Evolutionary conservation across 1,140 invertebrate genomes (phyloP), one percentile per base, ranked within the genome.

Genomic region (Cyphomyrmex costatus): DNA sequence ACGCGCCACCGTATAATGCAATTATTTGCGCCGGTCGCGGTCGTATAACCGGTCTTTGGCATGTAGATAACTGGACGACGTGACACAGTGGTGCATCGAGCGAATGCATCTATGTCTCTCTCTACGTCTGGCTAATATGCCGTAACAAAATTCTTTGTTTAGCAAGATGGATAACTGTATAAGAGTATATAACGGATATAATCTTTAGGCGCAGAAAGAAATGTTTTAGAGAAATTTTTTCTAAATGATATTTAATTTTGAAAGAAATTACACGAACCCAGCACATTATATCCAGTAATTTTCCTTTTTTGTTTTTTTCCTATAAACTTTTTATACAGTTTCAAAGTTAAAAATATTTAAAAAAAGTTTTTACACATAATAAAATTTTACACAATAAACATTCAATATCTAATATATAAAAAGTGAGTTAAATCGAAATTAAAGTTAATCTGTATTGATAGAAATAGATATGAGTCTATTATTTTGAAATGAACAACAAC

Each of bases 1-100:
- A 77, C 84, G 42, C 85, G 89, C 77, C 87, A 78, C 83, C 51
- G 76, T 90, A 90, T 85, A 90, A 89, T 89, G 89, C 86, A 87
- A 90, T 92, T 92, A 92, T 92, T 90, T 90, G 87, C 87, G 77
- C 66, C 65, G 82, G 61, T 88, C 76, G 87, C 65, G 82, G 61
- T 88, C 76, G 87, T 86, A 91, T 79, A 77, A 89, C 79, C 49
- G 66, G 78, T 78, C 33, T 63, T 27, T 68, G 71, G 56, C 65
- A 89, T 89, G 88, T 60, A 90, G 88, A 89, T 89, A 85, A 79
- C 60, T 63, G 68, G 63, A 53, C 85, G 74, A 89, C 88, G 61
- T 87, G 88, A 68, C 61, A 68, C 61, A 46, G 21, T 21, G 46
- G 30, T 27, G 46, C 36, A 71, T 83, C 74, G 73, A 56, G 24